These are phyloP conservation scores for Trematocara nigrifrons DNA, from an alignment of 2,113 vertebrate genomes.

Conservation along the genomic window DNA sequence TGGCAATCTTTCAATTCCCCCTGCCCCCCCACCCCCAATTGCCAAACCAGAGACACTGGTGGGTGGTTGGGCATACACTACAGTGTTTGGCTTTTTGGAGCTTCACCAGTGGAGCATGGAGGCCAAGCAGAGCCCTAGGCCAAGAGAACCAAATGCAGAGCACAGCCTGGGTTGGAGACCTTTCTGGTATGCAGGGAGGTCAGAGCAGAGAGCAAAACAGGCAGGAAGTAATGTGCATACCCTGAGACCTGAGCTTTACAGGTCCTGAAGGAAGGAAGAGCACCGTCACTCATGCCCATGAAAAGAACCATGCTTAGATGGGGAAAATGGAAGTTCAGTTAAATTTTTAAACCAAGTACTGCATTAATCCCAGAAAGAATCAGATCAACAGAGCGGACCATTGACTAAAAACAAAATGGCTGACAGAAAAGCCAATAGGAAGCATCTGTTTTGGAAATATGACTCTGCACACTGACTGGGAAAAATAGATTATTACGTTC, in stretches of 20 bases:
- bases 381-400: neutral
- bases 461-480: constrained; percentile 21
- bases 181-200: constrained; percentile 43
- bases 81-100: constrained; percentile 64
- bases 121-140: constrained; percentile 67
- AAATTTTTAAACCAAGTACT: neutral
- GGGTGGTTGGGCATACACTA: constrained; percentile 56
- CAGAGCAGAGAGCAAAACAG: constrained; percentile 45
- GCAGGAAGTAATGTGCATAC: constrained; percentile 50
- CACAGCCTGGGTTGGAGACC: constrained; percentile 52
- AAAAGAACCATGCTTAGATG: constrained; percentile 4
- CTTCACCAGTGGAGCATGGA: constrained; percentile 56
- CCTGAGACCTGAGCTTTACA: constrained; percentile 47
- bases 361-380: neutral
- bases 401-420: constrained; percentile 19
- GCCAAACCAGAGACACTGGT: constrained; percentile 44
- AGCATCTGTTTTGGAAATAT: constrained; percentile 35
- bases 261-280: constrained; percentile 55
- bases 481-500: constrained; percentile 54
- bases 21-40: neutral
- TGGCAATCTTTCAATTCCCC: constrained; percentile 63
- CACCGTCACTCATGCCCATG: constrained; percentile 1
- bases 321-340: neutral
- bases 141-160: constrained; percentile 48
- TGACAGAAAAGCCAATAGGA: neutral